These are phyloP conservation scores for Apocheima hispidaria DNA, from an alignment of 2,888 invertebrate genomes.

Conservation along the genomic window DNA sequence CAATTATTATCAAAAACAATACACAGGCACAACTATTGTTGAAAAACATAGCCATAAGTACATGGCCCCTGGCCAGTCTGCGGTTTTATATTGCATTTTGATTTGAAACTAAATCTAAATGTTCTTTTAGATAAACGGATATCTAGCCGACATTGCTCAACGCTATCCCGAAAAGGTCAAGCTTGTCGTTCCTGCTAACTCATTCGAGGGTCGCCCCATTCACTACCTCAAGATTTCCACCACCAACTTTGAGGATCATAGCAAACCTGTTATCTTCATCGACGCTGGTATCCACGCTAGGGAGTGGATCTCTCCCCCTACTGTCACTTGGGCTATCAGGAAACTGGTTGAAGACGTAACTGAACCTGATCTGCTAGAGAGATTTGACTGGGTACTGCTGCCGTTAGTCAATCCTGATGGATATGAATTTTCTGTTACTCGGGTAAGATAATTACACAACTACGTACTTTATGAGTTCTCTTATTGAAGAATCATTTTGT, in stretches of 20 bases:
- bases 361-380: conserved; percentile 78
- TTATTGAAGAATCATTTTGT: too few relatives aligned
- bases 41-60: too few relatives aligned
- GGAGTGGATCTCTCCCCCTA: conserved; percentile 89
- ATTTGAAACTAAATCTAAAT: too few relatives aligned
- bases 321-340: conserved; percentile 87
- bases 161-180: conserved; percentile 63
- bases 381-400: conserved; percentile 88
- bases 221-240: conserved; percentile 85
- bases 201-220: conserved; percentile 83
- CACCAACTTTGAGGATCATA: conserved; percentile 67
- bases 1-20: too few relatives aligned
- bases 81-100: too few relatives aligned
- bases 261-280: conserved; percentile 84
- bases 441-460: too few relatives aligned
- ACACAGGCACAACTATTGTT: too few relatives aligned
- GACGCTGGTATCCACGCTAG: conserved; percentile 87
- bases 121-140: too few relatives aligned
- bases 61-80: too few relatives aligned
- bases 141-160: too few relatives aligned
- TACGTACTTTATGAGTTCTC: too few relatives aligned
- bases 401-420: conserved; percentile 90
- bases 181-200: conserved; percentile 78
- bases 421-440: too few relatives aligned
- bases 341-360: conserved; percentile 85